Evolutionary conservation across 2,797 vertebrate genomes (phyloP).

Genomic region (Darevskia mixta): DNA sequence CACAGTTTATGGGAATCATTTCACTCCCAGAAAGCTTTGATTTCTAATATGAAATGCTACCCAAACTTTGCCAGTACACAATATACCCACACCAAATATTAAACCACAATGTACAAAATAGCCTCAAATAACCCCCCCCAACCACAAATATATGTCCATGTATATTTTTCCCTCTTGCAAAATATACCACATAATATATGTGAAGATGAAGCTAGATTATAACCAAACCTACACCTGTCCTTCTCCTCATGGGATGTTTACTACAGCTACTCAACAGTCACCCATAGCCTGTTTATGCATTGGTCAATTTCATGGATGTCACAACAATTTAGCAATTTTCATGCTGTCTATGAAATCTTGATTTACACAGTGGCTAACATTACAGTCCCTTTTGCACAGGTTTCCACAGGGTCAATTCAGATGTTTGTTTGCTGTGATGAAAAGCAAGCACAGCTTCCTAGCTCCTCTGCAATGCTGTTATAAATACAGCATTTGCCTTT

Average conservation of each 20-base stretch:
- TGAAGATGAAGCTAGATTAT: conserved; percentile 9
- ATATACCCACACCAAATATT: background rate
- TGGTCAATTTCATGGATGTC: conserved; percentile 12
- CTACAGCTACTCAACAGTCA: background rate
- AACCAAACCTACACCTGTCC: background rate
- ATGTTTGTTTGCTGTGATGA: background rate
- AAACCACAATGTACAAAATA: background rate
- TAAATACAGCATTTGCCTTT: background rate
- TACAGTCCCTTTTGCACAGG: background rate
- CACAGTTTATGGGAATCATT: conserved; percentile 17
- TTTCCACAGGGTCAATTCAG: background rate
- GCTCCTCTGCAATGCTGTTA: background rate
- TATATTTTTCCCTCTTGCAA: background rate
- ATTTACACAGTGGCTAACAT: conserved; percentile 3
- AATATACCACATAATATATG: background rate
- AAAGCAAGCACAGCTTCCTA: background rate
- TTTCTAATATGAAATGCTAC: background rate
- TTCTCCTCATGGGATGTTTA: conserved; percentile 19
- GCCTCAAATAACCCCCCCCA: no score
- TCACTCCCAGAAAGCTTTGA: background rate
- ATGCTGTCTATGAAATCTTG: conserved; percentile 13
- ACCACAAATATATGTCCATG: background rate
- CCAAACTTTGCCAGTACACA: fast-evolving
- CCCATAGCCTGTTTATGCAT: conserved; percentile 22
- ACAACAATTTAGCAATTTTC: conserved; percentile 13